Conservation (phyloP, 2,113 vertebrate species). For the Poicephalus gulielmi region DNA sequence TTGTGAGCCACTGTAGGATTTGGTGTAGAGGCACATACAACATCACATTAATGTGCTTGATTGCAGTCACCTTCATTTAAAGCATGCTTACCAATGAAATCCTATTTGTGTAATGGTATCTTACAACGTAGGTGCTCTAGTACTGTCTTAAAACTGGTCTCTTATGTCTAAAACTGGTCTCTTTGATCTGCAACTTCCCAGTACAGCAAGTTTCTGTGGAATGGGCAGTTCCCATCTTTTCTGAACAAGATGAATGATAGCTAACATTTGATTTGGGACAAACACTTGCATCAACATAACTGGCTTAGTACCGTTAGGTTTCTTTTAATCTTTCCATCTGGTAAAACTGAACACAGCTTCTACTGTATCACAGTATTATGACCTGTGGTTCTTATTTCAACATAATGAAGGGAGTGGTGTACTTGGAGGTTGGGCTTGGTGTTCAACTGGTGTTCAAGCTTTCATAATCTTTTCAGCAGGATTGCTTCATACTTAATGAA, state of each 20-base stretch:
- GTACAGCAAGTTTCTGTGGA: neutral
- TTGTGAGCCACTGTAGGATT: neutral
- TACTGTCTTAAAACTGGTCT: neutral
- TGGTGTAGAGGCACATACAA: neutral
- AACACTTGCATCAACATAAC: neutral
- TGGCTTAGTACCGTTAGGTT: neutral
- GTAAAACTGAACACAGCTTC: neutral
- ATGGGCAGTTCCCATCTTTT: neutral
- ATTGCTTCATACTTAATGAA: neutral
- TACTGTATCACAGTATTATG: neutral
- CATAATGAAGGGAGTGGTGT: neutral
- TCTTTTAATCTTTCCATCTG: neutral
- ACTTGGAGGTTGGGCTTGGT: neutral
- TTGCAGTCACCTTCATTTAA: neutral
- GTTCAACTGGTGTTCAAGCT: neutral
- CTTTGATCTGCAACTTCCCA: neutral
- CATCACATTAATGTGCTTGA: neutral
- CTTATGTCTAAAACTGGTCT: neutral
- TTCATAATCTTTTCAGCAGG: neutral
- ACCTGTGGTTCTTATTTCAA: neutral
- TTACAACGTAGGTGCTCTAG: neutral
- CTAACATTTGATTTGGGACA: neutral
- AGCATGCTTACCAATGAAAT: neutral
- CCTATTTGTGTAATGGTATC: neutral
- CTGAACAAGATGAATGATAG: neutral